Conservation (phyloP, 2,888 invertebrate genomes). For the Suillia variegata region DNA sequence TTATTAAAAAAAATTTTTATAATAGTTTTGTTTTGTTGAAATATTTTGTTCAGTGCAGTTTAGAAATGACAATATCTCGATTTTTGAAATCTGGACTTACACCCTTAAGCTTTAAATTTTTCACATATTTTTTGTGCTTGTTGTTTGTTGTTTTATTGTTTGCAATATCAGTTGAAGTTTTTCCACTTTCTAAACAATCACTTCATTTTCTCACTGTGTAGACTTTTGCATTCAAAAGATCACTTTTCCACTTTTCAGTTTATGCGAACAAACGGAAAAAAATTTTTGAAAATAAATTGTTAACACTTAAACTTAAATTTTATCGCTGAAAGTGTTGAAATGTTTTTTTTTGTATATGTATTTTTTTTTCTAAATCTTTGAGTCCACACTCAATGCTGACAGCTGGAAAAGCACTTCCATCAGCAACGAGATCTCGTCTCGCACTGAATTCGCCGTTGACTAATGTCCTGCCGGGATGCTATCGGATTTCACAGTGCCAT, state of each 20-base stretch:
- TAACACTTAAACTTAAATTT: too few species aligned
- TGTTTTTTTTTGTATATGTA: too few species aligned
- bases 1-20: too few species aligned
- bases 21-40: too few species aligned
- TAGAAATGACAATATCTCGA: too few species aligned
- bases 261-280: background rate
- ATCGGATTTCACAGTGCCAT: slow-evolving; percentile 36
- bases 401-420: slow-evolving; percentile 57
- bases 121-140: slow-evolving; percentile 24
- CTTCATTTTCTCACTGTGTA: background rate
- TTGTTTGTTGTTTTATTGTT: slow-evolving; percentile 2
- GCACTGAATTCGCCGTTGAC: slow-evolving; percentile 57
- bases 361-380: background rate
- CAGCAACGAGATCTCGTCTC: slow-evolving; percentile 63
- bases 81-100: slow-evolving; percentile 15
- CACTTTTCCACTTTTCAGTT: background rate
- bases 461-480: slow-evolving; percentile 38
- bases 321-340: too few species aligned
- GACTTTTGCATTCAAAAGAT: background rate
- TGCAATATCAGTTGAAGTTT: background rate
- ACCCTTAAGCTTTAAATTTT: slow-evolving; percentile 17
- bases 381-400: slow-evolving; percentile 25
- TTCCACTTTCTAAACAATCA: background rate
- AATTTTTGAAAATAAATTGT: background rate
- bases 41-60: too few species aligned